phyloP scores from a whole-genome alignment of 64 coral and sea anemone genomes.

The Platygyra sinensis region DNA sequence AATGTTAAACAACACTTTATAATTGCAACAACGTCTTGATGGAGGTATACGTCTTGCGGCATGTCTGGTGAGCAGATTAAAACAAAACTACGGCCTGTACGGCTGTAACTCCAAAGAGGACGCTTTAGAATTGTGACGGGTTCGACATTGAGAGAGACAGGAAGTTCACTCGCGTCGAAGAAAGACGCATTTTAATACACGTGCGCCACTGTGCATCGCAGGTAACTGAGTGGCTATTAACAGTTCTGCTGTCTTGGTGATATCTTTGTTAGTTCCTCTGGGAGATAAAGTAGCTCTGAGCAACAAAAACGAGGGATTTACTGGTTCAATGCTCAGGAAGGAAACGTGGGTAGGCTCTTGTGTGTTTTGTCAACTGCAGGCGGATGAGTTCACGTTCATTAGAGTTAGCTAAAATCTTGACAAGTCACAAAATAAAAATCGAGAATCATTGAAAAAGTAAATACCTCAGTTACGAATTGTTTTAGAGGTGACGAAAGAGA shows the following conservation, averaged over 20 bases:
- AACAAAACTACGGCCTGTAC: not conserved
- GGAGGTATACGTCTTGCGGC: not conserved
- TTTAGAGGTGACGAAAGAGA: not conserved
- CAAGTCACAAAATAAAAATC: not conserved
- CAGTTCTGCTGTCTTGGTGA: not conserved
- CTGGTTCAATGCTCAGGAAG: not conserved
- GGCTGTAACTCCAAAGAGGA: not conserved
- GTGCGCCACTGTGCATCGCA: not conserved
- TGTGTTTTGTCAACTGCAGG: conserved; percentile 16
- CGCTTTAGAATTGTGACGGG: not conserved
- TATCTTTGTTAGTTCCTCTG: not conserved
- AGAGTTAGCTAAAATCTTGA: not conserved
- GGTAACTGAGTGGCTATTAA: not conserved
- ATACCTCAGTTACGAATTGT: not conserved
- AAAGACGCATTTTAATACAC: conserved; percentile 4
- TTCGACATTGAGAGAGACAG: conserved; percentile 31
- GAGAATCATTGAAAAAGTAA: not conserved
- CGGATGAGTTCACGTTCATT: not conserved
- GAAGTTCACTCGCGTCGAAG: conserved; percentile 19
- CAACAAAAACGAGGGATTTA: not conserved
- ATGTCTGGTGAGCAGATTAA: not conserved
- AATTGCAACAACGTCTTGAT: not conserved
- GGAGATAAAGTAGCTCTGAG: not conserved
- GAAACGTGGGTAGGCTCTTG: conserved; percentile 5
- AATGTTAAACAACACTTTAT: conserved; percentile 33